Base-by-base conservation (phyloP, 1,140 invertebrate species). In the Drosophila parvula region DNA sequence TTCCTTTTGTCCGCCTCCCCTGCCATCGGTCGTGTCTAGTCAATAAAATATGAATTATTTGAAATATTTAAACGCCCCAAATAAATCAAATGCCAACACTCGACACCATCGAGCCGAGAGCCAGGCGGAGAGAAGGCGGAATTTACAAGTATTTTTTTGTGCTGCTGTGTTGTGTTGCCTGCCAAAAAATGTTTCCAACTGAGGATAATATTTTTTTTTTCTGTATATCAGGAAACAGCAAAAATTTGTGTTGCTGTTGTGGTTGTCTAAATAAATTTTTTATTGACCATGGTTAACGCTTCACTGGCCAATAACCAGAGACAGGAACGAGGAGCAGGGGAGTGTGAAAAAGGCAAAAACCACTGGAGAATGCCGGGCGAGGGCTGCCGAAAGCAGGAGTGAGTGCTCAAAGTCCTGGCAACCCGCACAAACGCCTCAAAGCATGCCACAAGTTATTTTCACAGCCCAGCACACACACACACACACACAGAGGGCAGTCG, bases 241-340 rank as follows among this genome's bases (percentile, higher is more conserved):
- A 56, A 84, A 78, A 64, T 84, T 64, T 79, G 48, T 77, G 59
- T 62, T 82, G 69, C 75, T 71, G 70, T 65, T 81, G 78, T 78
- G 78, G 79, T 88, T 82, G 83, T 88, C 79, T 88, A 88, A 88
- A 88, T 88, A 82, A 88, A 88, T 88, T 88, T 88, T 88, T 88
- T 82, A 88, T 88, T 88, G 83, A 86, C 83, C 76, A 86, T 88
- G 83, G 83, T 88, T 88, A 88, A 88, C 83, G 83, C 83, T 88
- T 79, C 83, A 88, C 45, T 82, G 83, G 68, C 48, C 79, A 88
- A 88, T 88, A 88, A 88, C 64, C 75, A 65, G 62, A 62, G 56
- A 75, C 70, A 53, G 62, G 59, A 30, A 8, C 16, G 9, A 3
- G 56, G 48, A 38, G 38, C 32, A 11, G 47, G 12, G 18, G 44